Evolutionary conservation across 2,888 invertebrate genomes (phyloP).

Genomic region (Portevinia maculata): DNA sequence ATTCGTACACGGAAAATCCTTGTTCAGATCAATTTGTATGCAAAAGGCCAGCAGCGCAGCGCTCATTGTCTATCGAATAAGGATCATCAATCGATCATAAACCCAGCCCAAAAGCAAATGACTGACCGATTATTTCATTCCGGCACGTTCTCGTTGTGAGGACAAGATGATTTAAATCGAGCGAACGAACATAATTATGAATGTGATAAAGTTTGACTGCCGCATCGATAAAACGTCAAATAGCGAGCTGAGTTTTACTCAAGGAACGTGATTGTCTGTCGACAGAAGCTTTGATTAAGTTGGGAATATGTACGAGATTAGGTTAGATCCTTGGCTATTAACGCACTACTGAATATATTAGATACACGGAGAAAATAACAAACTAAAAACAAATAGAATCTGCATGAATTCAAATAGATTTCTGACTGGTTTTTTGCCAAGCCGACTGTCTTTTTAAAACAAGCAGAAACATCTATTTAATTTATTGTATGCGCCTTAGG

Average conservation of each 20-base stretch:
- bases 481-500: too few species aligned
- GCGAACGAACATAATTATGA: slow-evolving; percentile 5
- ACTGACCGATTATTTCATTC: slow-evolving; percentile 1
- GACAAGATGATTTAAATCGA: slow-evolving; percentile 3
- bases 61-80: slow-evolving; percentile 31
- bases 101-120: slow-evolving; percentile 8
- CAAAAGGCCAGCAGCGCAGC: slow-evolving; percentile 14
- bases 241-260: too few species aligned
- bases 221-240: not conserved
- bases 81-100: slow-evolving; percentile 40
- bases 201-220: not conserved
- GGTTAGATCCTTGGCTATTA: too few species aligned
- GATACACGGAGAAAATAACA: too few species aligned
- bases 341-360: too few species aligned
- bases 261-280: slow-evolving; percentile 5
- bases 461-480: too few species aligned
- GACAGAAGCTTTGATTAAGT: too few species aligned
- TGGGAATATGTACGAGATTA: too few species aligned
- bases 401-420: too few species aligned
- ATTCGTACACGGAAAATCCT: slow-evolving; percentile 41
- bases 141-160: slow-evolving; percentile 8
- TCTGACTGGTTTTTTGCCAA: too few species aligned
- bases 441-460: too few species aligned
- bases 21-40: slow-evolving; percentile 46
- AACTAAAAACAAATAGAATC: too few species aligned